Evolutionary conservation across 2,797 vertebrate genomes (phyloP).

Genomic region (Gephyroberyx darwinii): DNA sequence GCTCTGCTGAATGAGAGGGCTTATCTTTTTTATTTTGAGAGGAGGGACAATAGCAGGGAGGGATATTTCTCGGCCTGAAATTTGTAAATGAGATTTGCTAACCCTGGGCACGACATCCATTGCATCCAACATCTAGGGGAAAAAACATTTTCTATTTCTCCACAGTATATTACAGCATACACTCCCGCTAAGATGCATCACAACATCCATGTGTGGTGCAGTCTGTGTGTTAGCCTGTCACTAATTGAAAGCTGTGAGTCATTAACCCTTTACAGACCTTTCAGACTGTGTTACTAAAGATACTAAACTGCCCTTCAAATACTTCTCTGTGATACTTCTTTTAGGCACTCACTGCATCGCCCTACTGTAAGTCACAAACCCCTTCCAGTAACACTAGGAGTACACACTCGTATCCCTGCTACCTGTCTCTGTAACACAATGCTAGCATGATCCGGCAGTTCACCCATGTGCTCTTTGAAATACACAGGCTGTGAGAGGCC

Average conservation of each 20-base stretch:
- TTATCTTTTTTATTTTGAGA: slow-evolving; percentile 40
- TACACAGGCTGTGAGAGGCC: neutral
- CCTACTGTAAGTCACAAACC: neutral
- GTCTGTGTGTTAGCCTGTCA: slow-evolving; percentile 38
- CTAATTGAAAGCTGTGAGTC: slow-evolving; percentile 27
- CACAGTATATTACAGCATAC: slow-evolving; percentile 31
- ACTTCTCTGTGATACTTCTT: neutral
- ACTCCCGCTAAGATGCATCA: slow-evolving; percentile 34
- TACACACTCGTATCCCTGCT: neutral
- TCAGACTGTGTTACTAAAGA: neutral
- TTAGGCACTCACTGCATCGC: neutral
- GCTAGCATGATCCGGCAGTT: slow-evolving; percentile 6
- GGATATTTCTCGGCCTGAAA: slow-evolving; percentile 51
- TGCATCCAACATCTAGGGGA: slow-evolving; percentile 24
- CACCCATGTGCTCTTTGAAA: slow-evolving; percentile 11
- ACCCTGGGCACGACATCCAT: slow-evolving; percentile 59
- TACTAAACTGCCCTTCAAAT: neutral
- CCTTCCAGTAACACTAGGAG: neutral
- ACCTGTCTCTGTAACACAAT: slow-evolving; percentile 5
- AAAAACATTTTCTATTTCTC: slow-evolving; percentile 45
- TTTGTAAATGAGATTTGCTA: slow-evolving; percentile 73
- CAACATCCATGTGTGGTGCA: neutral
- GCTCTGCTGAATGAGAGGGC: slow-evolving; percentile 55
- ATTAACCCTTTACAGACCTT: slow-evolving; percentile 19
- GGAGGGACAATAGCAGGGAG: slow-evolving; percentile 26